Conservation (phyloP, 2,888 invertebrate genomes). For the Tenthredo distinguenda region DNA sequence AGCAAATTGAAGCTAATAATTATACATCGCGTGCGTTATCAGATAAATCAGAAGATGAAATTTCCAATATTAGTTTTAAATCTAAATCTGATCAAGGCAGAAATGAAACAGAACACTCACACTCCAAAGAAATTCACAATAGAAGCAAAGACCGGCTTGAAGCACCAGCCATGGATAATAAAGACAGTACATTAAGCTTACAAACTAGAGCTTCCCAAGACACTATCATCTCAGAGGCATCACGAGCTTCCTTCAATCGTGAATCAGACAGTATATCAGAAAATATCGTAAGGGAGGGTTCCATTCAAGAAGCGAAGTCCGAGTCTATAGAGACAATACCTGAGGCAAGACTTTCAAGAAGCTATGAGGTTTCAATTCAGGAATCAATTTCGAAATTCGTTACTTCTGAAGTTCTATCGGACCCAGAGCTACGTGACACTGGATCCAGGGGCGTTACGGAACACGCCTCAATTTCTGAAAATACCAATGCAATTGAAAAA, state of each 20-base stretch:
- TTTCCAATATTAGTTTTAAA: slow-evolving; percentile 9
- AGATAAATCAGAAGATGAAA: slow-evolving; percentile 32
- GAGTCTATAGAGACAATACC: slow-evolving; percentile 17
- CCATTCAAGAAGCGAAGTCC: not conserved
- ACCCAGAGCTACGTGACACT: not conserved
- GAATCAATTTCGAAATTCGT: not conserved
- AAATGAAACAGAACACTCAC: not conserved
- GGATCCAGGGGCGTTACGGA: not conserved
- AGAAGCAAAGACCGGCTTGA: not conserved
- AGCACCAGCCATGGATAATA: not conserved
- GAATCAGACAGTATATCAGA: slow-evolving; percentile 14
- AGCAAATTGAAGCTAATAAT: slow-evolving; percentile 36
- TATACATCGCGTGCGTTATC: slow-evolving; percentile 11
- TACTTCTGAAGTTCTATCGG: slow-evolving; percentile 31
- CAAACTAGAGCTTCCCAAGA: not conserved
- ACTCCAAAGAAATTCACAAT: not conserved
- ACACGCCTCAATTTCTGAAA: not conserved
- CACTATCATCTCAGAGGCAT: not conserved
- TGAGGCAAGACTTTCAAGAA: not conserved
- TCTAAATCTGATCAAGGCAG: slow-evolving; percentile 6
- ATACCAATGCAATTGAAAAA: not conserved
- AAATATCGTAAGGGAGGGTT: slow-evolving; percentile 1
- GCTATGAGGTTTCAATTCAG: slow-evolving; percentile 3
- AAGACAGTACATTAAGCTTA: not conserved
- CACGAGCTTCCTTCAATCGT: not conserved